These are phyloP conservation scores for Actinostola sp. DNA, from an alignment of 92 coral and sea anemone genomes.

Conservation along the genomic window DNA sequence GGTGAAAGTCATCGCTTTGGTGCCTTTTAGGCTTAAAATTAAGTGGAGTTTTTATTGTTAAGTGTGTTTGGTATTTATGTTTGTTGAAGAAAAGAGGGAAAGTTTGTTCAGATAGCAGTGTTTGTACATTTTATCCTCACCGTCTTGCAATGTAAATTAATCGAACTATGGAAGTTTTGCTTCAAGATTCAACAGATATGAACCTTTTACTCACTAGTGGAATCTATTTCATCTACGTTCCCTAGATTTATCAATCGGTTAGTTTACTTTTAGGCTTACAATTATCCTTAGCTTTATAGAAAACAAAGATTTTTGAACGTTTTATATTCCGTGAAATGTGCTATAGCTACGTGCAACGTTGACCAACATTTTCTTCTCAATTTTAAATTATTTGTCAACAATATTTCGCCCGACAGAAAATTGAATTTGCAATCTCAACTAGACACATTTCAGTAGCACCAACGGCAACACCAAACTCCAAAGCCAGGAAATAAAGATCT, in stretches of 20 bases:
- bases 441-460: not conserved
- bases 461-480: not conserved
- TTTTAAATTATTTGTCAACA: too few species aligned
- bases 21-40: not conserved
- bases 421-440: not conserved
- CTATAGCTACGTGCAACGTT: too few species aligned
- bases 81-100: not conserved
- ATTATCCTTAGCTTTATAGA: slow-evolving; percentile 2
- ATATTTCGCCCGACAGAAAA: not conserved
- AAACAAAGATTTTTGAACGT: not conserved
- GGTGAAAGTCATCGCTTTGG: not conserved
- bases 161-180: not conserved
- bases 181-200: not conserved
- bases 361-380: too few species aligned
- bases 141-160: too few species aligned
- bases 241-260: not conserved
- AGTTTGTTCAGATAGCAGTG: not conserved
- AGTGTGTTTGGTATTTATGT: not conserved
- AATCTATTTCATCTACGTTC: too few species aligned
- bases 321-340: too few species aligned
- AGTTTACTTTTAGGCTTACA: slow-evolving; percentile 14
- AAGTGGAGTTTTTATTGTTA: not conserved
- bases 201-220: too few species aligned
- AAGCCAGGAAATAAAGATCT: not conserved
- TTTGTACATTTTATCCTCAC: slow-evolving; percentile 15